Evolutionary conservation across 2,797 vertebrate species (phyloP), one percentile per base, ranked within the genome.

Genomic region (Ptychadena robeensis): DNA sequence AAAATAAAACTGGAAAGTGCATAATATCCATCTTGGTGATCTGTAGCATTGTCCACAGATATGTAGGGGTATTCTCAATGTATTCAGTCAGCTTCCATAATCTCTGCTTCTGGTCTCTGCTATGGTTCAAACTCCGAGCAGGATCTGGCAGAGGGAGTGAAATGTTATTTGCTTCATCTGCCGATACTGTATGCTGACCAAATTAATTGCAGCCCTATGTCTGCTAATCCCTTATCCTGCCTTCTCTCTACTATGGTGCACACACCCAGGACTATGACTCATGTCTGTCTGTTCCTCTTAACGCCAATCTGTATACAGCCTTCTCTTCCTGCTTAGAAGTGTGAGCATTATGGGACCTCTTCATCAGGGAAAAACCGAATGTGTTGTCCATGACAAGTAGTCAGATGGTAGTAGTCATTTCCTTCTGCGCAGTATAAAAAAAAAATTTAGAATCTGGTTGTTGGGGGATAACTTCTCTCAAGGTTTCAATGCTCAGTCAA

Each of bases 211-310:
- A 18, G 37, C 48, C 35, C n/a, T 65, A 27, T 76, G 18, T 64
- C 34, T 34, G 34, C 34, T 64, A 73, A 25, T 73, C 31, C 71
- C 9, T 48, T 3, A 32, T 32, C 28, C 53, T 34, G 73, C 35
- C 40, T 28, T 65, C 38, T 66, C 37, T 28, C 30, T 35, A 27
- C 28, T 31, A 30, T 12, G 10, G 18, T 32, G 44, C 30, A 25
- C 44, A 25, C 72, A 73, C 73, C 25, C 34, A 25, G 74, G n/a
- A 2, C 61, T 30, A 66, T 66, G 61, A 66, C 37, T 48, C 28
- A 77, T 77, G 37, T 77, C 28, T 77, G n/a, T 73, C 28, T 59
- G 2, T 2, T 63, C 10, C 28, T 38, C n/a, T 64, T 64, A 53
- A 53, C 44, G 22, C 44, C 44, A 53, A 53, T 64, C 25, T 64